Evolutionary conservation across 1,140 invertebrate genomes (phyloP).

Genomic region (Portunus trituberculatus): DNA sequence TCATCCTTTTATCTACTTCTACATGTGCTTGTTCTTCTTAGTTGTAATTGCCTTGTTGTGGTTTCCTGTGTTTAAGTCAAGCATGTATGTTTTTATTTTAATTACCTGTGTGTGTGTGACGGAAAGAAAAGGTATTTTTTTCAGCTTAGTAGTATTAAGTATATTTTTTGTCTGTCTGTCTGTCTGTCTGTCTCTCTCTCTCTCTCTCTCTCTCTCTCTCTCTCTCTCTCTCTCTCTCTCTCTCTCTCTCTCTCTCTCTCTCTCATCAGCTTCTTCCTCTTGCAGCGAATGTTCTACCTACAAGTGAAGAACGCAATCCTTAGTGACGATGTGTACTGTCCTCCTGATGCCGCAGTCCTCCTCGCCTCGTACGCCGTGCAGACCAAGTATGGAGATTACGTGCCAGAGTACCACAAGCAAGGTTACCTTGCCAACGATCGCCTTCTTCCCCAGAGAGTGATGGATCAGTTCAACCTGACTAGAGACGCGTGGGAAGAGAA

Average conservation of each 20-base stretch:
- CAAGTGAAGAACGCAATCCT: constrained; percentile 99
- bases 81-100: too few species aligned
- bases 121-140: too few species aligned
- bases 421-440: constrained; percentile 91
- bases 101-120: too few species aligned
- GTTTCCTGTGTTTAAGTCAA: too few species aligned
- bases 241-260: background rate
- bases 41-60: too few species aligned
- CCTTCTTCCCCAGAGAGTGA: constrained; percentile 95
- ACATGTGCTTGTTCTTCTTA: too few species aligned
- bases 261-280: background rate
- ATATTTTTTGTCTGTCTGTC: too few species aligned
- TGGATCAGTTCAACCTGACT: constrained; percentile 99
- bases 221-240: constrained; percentile 22
- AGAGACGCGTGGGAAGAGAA: constrained; percentile 99
- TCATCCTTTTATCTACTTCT: too few species aligned
- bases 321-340: constrained; percentile 99
- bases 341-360: constrained; percentile 97
- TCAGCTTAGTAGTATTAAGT: too few species aligned
- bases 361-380: constrained; percentile 99
- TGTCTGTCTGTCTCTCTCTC: background rate
- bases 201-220: background rate
- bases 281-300: constrained; percentile 97
- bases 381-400: constrained; percentile 79
- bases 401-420: constrained; percentile 86